Conservation (phyloP, 2,797 vertebrate species). For the Sarcoramphus papa region DNA sequence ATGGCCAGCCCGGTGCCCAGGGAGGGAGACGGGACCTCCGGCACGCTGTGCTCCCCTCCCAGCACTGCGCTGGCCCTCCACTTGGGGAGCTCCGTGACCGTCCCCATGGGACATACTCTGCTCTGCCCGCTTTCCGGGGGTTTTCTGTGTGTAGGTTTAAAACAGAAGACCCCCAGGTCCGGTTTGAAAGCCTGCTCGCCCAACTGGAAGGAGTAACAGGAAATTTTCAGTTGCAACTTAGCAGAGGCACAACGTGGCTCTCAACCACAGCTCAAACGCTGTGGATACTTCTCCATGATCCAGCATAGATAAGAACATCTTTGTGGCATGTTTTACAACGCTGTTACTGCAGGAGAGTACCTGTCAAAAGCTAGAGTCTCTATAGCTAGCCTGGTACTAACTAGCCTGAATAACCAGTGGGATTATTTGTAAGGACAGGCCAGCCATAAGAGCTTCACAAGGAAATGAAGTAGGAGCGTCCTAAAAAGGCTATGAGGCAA, state of each 20-base stretch:
- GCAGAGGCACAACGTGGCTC: not conserved
- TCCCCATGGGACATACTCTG: not conserved
- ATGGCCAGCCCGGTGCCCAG: not conserved
- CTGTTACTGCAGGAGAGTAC: not conserved
- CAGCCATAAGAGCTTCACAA: not conserved
- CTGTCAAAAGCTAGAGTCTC: not conserved
- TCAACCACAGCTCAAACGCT: not conserved
- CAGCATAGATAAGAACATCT: not conserved
- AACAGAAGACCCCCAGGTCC: not conserved
- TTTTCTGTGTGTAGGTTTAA: not conserved
- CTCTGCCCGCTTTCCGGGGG: fast-evolving
- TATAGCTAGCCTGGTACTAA: not conserved
- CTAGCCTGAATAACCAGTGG: not conserved
- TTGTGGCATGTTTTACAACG: not conserved
- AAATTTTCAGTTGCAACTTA: not conserved
- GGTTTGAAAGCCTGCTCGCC: not conserved
- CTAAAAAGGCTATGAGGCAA: not conserved
- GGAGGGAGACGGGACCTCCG: not conserved
- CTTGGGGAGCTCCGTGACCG: not conserved
- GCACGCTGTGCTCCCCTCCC: fast-evolving
- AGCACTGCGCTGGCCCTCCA: not conserved
- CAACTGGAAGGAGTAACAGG: not conserved
- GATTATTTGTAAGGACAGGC: not conserved
- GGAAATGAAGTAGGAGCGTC: not conserved
- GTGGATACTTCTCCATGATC: not conserved